Conservation (phyloP, 2,797 vertebrate genomes). For the Microctenopoma stevenorrisi region DNA sequence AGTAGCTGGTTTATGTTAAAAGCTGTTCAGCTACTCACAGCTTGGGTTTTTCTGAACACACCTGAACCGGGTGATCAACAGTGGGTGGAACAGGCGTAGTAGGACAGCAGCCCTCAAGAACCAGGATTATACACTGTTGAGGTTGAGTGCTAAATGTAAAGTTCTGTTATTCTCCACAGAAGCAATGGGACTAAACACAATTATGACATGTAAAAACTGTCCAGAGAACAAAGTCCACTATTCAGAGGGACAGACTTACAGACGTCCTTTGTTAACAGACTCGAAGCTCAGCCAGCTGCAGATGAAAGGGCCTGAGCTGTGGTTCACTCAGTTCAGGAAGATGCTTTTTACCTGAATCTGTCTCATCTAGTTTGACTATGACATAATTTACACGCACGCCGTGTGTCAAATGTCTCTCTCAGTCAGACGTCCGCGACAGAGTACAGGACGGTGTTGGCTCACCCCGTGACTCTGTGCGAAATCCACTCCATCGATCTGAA, state of each 20-base stretch:
- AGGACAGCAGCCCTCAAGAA: no score
- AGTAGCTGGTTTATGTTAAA: neutral
- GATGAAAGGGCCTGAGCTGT: neutral
- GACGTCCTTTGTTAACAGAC: neutral
- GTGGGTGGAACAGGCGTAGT: no score
- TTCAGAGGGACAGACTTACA: neutral
- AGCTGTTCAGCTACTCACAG: no score
- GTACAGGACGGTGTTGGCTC: conserved; percentile 74
- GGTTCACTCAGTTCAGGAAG: conserved; percentile 6
- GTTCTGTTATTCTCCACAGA: neutral
- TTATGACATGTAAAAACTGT: neutral
- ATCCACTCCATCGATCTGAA: conserved; percentile 76
- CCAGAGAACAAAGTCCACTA: neutral
- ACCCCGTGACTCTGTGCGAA: conserved; percentile 73
- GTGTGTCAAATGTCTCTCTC: conserved; percentile 32
- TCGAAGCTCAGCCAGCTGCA: conserved; percentile 40
- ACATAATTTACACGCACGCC: neutral
- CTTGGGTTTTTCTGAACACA: no score
- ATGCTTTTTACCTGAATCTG: neutral
- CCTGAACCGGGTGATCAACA: no score
- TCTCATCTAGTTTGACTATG: conserved; percentile 1
- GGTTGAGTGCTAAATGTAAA: no score
- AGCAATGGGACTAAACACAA: neutral
- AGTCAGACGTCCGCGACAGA: conserved; percentile 58
- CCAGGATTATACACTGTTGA: no score